These are phyloP conservation scores for Mythimna vitellina DNA, from an alignment of 2,888 invertebrate species.

Conservation along the genomic window DNA sequence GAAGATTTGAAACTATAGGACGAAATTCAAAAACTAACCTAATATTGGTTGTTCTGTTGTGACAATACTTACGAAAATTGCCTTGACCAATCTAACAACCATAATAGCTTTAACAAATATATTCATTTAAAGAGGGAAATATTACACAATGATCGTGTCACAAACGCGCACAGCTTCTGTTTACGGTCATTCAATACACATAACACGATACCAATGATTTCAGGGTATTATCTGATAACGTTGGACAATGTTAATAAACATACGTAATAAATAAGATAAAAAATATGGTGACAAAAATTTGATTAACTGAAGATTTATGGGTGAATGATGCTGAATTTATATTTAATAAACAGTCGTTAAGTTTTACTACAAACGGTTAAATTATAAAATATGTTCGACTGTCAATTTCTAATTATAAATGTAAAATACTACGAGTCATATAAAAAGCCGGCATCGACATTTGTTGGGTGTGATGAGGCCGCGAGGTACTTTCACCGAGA, in stretches of 20 bases:
- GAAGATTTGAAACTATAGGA: conserved; percentile 43
- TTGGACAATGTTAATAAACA: not conserved
- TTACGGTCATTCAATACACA: conserved; percentile 44
- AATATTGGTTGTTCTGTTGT: conserved; percentile 70
- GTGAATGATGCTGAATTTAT: conserved; percentile 5
- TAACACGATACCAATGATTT: conserved; percentile 26
- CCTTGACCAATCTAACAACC: conserved; percentile 85
- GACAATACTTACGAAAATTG: conserved; percentile 84
- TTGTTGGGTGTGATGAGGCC: conserved; percentile 72
- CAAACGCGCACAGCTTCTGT: conserved; percentile 68
- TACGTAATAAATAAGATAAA: conserved; percentile 15
- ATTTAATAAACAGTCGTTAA: conserved; percentile 13
- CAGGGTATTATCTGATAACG: conserved; percentile 30
- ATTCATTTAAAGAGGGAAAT: conserved; percentile 80
- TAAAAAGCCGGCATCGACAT: conserved; percentile 61
- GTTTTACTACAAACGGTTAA: conserved; percentile 12
- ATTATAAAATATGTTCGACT: conserved; percentile 17
- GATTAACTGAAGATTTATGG: not conserved
- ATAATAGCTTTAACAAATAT: conserved; percentile 86
- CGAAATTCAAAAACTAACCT: conserved; percentile 65
- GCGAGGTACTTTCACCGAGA: conserved; percentile 86
- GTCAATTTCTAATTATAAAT: conserved; percentile 47
- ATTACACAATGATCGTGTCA: conserved; percentile 82
- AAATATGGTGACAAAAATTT: not conserved
- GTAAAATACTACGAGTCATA: conserved; percentile 34